A percentile compares a stretch with the other conserved stretches of the same genome.
Conservation (phyloP, 2,888 invertebrate genomes). For the Branchellion lobata region DNA sequence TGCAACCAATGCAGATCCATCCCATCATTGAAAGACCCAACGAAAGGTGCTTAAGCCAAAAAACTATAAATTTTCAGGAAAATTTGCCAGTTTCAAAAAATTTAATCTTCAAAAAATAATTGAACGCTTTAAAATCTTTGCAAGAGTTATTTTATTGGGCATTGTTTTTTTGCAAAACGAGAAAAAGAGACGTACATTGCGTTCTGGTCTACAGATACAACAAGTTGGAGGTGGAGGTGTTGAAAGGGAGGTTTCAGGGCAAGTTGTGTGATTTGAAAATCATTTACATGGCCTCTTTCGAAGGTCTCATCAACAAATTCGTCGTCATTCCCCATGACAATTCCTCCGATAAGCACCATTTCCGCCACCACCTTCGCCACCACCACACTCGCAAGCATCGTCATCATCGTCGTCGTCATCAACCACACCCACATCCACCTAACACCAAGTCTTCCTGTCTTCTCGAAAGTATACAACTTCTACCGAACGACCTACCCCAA, state of each 20-base stretch:
- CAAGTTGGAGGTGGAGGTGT: neutral
- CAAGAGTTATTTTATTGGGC: too few relatives aligned
- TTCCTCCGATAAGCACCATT: neutral
- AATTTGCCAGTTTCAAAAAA: too few relatives aligned
- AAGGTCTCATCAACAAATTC: conserved; percentile 4
- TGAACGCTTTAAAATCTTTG: too few relatives aligned
- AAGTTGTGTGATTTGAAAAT: neutral
- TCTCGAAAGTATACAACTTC: conserved; percentile 34
- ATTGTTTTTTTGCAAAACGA: too few relatives aligned
- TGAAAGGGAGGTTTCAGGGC: neutral
- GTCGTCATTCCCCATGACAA: neutral
- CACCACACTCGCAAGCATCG: neutral
- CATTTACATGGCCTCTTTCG: neutral
- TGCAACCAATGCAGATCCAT: neutral
- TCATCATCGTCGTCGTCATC: neutral
- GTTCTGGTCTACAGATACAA: conserved; percentile 24
- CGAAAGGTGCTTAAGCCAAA: too few relatives aligned
- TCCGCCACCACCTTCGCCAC: neutral
- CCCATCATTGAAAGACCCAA: conserved; percentile 14
- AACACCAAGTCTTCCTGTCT: conserved; percentile 8
- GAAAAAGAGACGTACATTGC: too few relatives aligned
- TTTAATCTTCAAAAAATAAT: too few relatives aligned
- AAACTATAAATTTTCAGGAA: neutral
- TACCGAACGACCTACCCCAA: conserved; percentile 36
- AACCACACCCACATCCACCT: neutral